A percentile compares a stretch with the other conserved stretches of the same genome.
Evolutionary conservation across 1,140 invertebrate species (phyloP).

Genomic region (Conopomorpha cramerella): DNA sequence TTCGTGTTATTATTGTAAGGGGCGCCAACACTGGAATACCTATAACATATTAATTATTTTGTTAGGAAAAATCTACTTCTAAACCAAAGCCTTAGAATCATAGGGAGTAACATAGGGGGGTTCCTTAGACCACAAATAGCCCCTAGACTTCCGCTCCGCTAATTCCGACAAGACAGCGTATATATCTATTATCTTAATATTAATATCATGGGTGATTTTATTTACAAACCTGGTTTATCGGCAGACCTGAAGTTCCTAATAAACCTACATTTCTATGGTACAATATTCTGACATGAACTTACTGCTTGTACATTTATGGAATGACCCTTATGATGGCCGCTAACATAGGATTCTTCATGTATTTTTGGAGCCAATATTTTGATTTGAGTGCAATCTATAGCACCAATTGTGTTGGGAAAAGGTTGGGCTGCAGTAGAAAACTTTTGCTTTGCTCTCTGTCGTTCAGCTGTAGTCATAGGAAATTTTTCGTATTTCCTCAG

Average conservation of each 20-base stretch:
- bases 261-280: too few species aligned
- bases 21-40: too few species aligned
- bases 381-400: not conserved
- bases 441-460: not conserved
- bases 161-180: too few species aligned
- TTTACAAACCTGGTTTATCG: too few species aligned
- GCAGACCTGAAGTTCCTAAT: too few species aligned
- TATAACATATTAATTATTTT: too few species aligned
- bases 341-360: not conserved
- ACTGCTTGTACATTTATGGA: not conserved
- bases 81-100: too few species aligned
- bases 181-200: not conserved
- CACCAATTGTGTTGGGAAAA: not conserved
- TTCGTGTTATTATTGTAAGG: too few species aligned
- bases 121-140: too few species aligned
- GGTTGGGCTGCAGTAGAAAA: not conserved
- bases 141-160: too few species aligned
- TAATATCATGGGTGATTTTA: not conserved
- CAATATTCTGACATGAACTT: not conserved
- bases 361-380: not conserved
- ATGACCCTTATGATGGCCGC: not conserved
- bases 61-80: too few species aligned
- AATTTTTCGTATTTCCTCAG: not conserved
- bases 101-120: too few species aligned
- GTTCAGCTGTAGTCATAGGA: not conserved